Evolutionary conservation across 2,797 vertebrate genomes (phyloP), one percentile per base, ranked within the genome.

Genomic region (Syngnathus acus): DNA sequence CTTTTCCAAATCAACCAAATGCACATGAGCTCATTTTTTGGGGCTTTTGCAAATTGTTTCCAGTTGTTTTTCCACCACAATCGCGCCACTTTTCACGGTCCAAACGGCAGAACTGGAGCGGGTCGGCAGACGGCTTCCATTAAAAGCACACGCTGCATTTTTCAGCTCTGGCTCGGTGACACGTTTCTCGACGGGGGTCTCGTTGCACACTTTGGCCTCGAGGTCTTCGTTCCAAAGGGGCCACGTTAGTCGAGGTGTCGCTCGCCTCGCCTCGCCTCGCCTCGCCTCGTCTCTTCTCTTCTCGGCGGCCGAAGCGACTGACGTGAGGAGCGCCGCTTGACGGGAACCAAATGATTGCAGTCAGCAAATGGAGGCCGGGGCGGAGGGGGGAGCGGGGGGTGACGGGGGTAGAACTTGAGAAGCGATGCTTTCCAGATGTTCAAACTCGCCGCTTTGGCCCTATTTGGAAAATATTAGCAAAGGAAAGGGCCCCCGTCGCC

Each of bases 351-450:
- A 86, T 82, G 67, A 85, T 79, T 78, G 76, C 77, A 86, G 85
- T 87, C 83, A 88, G 86, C 78, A 84, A 87, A 85, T 74, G 82
- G 80, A 76, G 75, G 72, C 68, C 73, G n/a, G 68, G 64, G 14
- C 6, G 47, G 47, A 16, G 65, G 59, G 60, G 78, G 37, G 81
- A 63, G 65, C 45, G 65, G 62, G 65, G 67, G 64, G 81, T 11
- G 43, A 45, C 10, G 43, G 43, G 43, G 43, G 43, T 45, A 14
- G 32, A 32, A 32, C 32, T 32, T 32, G 32, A 32, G 32, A 32
- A 32, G 43, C 43, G 90, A 94, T 91, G 86, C 86, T 78, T 94
- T 94, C 92, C 95, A 96, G 93, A 94, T 97, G 94, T 93, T 89
- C 58, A 84, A 91, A 78, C 14, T 80, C 84, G 81, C 92, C 87